A percentile compares a stretch with the other conserved stretches of the same genome.
These are phyloP conservation scores for Chitala chitala DNA, from an alignment of 2,113 vertebrate genomes.

Conservation along the genomic window DNA sequence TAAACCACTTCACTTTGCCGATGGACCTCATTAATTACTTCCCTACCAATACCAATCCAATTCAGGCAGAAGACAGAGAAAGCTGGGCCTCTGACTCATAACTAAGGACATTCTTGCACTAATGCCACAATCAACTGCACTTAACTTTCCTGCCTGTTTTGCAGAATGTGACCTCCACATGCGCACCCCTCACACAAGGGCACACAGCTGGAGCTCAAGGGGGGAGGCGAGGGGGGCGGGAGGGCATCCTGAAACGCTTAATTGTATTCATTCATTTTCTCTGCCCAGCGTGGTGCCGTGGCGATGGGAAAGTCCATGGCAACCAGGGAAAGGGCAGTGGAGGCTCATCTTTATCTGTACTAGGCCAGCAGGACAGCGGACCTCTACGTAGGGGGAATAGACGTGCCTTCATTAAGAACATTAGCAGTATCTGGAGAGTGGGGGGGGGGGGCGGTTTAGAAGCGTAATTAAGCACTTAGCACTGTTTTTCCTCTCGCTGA, in stretches of 20 bases:
- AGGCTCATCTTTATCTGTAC: conserved; percentile 54
- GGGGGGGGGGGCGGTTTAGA: conserved; percentile 37
- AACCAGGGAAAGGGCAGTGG: conserved; percentile 44
- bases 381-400: conserved; percentile 39
- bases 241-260: conserved; percentile 67
- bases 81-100: neutral
- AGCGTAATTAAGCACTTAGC: conserved; percentile 55
- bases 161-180: conserved; percentile 23
- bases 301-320: conserved; percentile 49
- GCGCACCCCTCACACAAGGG: conserved; percentile 26
- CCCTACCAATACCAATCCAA: neutral
- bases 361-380: conserved; percentile 45
- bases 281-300: conserved; percentile 57
- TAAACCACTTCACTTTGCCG: neutral
- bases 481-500: conserved; percentile 46
- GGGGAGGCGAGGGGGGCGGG: neutral
- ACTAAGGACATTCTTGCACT: neutral
- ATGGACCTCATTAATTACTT: neutral
- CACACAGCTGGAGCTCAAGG: conserved; percentile 37
- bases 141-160: conserved; percentile 33
- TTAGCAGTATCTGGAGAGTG: conserved; percentile 44
- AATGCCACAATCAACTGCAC: conserved; percentile 40
- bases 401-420: conserved; percentile 38
- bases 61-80: neutral
- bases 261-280: conserved; percentile 76